Evolutionary conservation across 2,797 vertebrate genomes (phyloP), one percentile per base, ranked within the genome.

Genomic region (Labeo calbasu): DNA sequence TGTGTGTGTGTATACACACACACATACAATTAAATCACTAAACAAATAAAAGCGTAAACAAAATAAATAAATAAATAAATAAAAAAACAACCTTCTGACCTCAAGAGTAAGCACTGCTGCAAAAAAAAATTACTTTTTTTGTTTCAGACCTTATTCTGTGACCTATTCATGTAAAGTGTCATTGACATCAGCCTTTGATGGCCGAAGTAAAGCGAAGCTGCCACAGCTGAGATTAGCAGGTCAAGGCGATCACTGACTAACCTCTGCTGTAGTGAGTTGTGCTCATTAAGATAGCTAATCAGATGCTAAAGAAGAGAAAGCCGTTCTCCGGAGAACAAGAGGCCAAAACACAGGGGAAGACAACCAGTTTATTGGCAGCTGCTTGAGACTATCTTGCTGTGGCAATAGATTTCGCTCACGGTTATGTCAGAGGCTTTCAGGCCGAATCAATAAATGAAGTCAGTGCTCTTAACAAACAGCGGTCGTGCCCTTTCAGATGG

Each of bases 361-460:
- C 77, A 21, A 82, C 19, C 46, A 48, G 59, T 82, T 82, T 86
- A 86, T 88, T 85, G 84, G 65, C 73, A 77, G 68, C 81, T 79
- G 72, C 84, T 85, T 69, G 84, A 88, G 84, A 83, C 68, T 43
- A 57, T 78, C 79, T 69, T n/a, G 59, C 73, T 63, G 25, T 68
- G 79, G 25, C 69, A 55, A 82, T 86, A 79, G 84, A 71, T 77
- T 84, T 73, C 69, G 63, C 75, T 70, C 55, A 73, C 6, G 59
- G 82, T 79, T 88, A 79, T 82, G 86, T 89, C 79, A 75, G 77
- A 84, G 69, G 82, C 82, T 87, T 89, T 86, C 82, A 87, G 81
- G 46, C 82, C 23, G 11, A 86, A 89, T 89, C 86, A 73, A 85
- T 89, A 87, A 82, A 82, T 81, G 77, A 86, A 85, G 87, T 71